Conservation (phyloP, 2,797 vertebrate species). For the Phrynocephalus forsythii region DNA sequence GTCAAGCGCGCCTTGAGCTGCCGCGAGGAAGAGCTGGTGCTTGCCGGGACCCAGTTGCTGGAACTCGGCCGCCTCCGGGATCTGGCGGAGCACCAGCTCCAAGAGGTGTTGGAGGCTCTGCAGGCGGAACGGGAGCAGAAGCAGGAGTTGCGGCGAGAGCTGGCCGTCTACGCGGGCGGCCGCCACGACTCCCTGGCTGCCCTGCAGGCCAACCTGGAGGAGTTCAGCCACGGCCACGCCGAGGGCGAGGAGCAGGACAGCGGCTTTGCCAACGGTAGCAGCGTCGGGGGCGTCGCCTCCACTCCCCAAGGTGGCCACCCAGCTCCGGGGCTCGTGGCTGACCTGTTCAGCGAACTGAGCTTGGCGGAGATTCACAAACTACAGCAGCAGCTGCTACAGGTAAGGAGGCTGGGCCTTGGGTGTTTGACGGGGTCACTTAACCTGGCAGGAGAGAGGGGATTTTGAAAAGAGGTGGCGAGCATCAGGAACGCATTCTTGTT, state of each 20-base stretch:
- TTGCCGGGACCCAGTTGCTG: slow-evolving; percentile 81
- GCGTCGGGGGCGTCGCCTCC: slow-evolving; percentile 77
- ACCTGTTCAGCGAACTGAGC: slow-evolving; percentile 87
- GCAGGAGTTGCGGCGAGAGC: slow-evolving; percentile 83
- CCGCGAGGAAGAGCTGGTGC: slow-evolving; percentile 84
- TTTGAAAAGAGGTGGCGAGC: neutral
- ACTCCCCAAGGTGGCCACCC: slow-evolving; percentile 79
- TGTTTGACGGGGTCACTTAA: too few species aligned
- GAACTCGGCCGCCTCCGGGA: slow-evolving; percentile 82
- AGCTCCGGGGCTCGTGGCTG: slow-evolving; percentile 80
- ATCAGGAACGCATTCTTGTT: neutral
- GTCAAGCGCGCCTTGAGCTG: slow-evolving; percentile 85
- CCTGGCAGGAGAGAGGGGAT: neutral
- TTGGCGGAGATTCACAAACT: slow-evolving; percentile 88
- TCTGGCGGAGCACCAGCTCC: slow-evolving; percentile 85
- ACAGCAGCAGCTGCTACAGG: slow-evolving; percentile 87
- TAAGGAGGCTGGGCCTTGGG: slow-evolving; percentile 46
- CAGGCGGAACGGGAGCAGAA: slow-evolving; percentile 89
- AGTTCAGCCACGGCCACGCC: slow-evolving; percentile 59
- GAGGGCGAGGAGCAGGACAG: slow-evolving; percentile 70
- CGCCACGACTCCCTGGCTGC: slow-evolving; percentile 81
- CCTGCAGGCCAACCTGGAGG: slow-evolving; percentile 83
- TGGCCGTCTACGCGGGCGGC: slow-evolving; percentile 76
- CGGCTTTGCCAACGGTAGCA: slow-evolving; percentile 72
- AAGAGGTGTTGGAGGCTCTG: slow-evolving; percentile 87